A percentile compares a stretch with the other conserved stretches of the same genome.
phyloP scores from a whole-genome alignment of 2,888 invertebrate species.

The Drosophila sordidapex region DNA sequence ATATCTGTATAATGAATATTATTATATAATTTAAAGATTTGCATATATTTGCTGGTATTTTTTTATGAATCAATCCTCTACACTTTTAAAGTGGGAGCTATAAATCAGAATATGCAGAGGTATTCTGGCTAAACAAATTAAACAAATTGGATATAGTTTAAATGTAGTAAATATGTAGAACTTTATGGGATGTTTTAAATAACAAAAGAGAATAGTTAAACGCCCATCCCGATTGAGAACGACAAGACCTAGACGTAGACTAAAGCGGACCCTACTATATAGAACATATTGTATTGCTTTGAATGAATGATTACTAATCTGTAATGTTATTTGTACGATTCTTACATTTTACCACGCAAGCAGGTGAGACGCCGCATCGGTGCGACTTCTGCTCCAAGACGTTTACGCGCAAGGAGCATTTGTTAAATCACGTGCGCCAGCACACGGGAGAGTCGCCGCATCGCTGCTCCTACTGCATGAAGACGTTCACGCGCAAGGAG shows the following conservation, averaged over 20 bases:
- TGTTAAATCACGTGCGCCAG: constrained; percentile 93
- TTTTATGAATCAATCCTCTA: too few relatives aligned
- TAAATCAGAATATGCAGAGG: background rate
- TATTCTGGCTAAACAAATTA: background rate
- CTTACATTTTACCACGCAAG: constrained; percentile 47
- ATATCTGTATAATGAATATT: background rate
- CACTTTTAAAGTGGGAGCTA: too few relatives aligned
- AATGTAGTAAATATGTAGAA: background rate
- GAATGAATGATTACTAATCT: constrained; percentile 85
- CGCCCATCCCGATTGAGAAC: background rate
- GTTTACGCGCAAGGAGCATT: constrained; percentile 94
- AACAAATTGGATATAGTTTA: background rate
- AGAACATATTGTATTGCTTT: background rate
- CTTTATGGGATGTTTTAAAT: background rate
- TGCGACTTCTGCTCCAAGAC: constrained; percentile 95
- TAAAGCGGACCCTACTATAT: background rate
- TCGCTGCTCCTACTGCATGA: constrained; percentile 93
- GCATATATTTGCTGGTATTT: background rate
- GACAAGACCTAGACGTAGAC: background rate
- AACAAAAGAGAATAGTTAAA: background rate
- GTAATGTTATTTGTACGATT: constrained; percentile 85
- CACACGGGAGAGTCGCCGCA: constrained; percentile 94
- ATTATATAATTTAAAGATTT: background rate
- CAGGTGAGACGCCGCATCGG: constrained; percentile 92
- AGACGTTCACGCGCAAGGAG: constrained; percentile 95